These are phyloP conservation scores for Ctenochaetus hawaiiensis DNA, from an alignment of 2,797 vertebrate genomes.

Conservation along the genomic window DNA sequence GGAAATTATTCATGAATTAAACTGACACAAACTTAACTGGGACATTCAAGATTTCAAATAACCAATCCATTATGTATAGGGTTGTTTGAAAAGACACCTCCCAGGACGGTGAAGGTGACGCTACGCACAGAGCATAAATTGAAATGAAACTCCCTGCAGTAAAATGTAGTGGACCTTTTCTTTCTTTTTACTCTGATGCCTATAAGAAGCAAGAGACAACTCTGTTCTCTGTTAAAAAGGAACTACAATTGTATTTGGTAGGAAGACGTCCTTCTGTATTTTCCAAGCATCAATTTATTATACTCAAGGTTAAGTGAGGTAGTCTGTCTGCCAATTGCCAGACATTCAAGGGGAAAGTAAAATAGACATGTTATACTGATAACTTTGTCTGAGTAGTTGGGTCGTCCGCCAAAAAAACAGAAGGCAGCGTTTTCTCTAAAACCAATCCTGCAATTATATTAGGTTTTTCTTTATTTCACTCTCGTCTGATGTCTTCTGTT, in stretches of 20 bases:
- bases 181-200: constrained; percentile 32
- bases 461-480: constrained; percentile 26
- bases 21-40: constrained; percentile 74
- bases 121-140: constrained; percentile 44
- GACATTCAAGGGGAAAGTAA: constrained; percentile 47
- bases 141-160: constrained; percentile 39
- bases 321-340: constrained; percentile 42
- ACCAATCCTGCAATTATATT: constrained; percentile 37
- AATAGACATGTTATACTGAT: constrained; percentile 33
- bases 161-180: constrained; percentile 42
- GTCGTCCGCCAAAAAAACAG: constrained; percentile 19
- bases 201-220: constrained; percentile 17
- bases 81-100: constrained; percentile 58
- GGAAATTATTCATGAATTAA: constrained; percentile 77
- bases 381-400: constrained; percentile 12
- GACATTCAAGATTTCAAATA: constrained; percentile 75
- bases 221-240: constrained; percentile 11
- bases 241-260: constrained; percentile 32
- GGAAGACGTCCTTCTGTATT: constrained; percentile 31
- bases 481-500: constrained; percentile 38
- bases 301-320: constrained; percentile 41
- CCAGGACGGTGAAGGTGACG: constrained; percentile 22
- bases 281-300: constrained; percentile 40
- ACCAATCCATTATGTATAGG: constrained; percentile 68
- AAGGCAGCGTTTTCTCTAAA: constrained; percentile 13